phyloP scores from a whole-genome alignment of 2,113 vertebrate genomes.

The Gadus chalcogrammus region DNA sequence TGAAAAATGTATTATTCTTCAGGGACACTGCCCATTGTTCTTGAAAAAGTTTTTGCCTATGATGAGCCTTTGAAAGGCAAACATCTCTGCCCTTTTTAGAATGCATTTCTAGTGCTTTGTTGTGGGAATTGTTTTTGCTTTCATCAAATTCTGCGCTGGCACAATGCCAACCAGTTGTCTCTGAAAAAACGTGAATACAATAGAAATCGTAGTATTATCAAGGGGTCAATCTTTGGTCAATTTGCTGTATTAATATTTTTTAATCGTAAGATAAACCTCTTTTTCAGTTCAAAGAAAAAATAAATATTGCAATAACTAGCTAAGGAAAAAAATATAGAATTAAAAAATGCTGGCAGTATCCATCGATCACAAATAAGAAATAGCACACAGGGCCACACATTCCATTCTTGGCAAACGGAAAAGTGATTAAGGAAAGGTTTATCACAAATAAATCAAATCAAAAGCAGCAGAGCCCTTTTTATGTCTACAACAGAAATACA shows the following conservation, averaged over 20 bases:
- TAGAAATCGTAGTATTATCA: no score
- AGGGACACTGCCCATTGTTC: no score
- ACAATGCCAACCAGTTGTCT: no score
- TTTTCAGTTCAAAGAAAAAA: constrained; percentile 6
- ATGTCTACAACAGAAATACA: constrained; percentile 33
- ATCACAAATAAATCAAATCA: background rate
- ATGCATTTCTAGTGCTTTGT: no score
- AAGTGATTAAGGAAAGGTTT: constrained; percentile 11
- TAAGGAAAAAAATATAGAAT: constrained; percentile 34
- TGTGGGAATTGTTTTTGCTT: background rate
- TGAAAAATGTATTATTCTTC: no score
- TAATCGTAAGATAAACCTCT: background rate
- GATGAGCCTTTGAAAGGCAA: no score
- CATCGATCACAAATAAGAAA: constrained; percentile 30
- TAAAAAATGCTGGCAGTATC: constrained; percentile 58
- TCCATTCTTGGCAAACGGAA: constrained; percentile 23
- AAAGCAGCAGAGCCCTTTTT: constrained; percentile 47
- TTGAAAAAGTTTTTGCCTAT: no score
- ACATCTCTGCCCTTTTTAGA: no score
- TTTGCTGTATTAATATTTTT: no score
- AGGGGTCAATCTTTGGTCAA: no score
- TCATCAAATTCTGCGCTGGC: background rate
- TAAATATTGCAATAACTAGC: background rate
- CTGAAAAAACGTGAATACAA: no score
- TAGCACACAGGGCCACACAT: background rate